These are phyloP conservation scores for Tupaia tana DNA, from an alignment of 2,113 vertebrate species.

Conservation along the genomic window DNA sequence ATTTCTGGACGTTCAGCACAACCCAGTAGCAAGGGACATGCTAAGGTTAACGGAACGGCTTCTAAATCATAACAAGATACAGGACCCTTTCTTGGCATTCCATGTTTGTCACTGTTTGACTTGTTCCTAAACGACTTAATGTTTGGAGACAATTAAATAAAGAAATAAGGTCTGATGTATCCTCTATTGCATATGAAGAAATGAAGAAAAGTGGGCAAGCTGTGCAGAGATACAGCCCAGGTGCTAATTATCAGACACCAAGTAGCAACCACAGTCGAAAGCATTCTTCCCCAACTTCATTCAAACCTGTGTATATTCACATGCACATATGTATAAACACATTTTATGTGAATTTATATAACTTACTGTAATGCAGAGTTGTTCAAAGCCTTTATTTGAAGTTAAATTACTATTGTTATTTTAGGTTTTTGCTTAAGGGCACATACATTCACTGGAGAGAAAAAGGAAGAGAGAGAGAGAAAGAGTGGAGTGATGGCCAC, in stretches of 20 bases:
- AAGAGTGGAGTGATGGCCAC: too few relatives aligned
- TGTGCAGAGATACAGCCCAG: background rate
- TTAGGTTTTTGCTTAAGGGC: too few relatives aligned
- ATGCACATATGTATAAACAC: background rate
- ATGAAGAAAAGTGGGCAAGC: slow-evolving; percentile 36
- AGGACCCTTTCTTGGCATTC: slow-evolving; percentile 63
- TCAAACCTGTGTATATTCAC: background rate
- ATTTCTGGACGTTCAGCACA: slow-evolving; percentile 33
- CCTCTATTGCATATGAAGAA: slow-evolving; percentile 16
- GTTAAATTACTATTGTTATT: background rate
- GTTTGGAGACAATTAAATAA: slow-evolving; percentile 75
- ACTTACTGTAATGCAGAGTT: background rate
- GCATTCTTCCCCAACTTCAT: background rate
- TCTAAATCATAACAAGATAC: slow-evolving; percentile 70
- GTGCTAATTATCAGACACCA: background rate
- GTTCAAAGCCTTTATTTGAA: background rate
- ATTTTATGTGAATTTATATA: background rate
- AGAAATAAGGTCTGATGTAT: slow-evolving; percentile 52
- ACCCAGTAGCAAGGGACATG: background rate
- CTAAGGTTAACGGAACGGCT: slow-evolving; percentile 46
- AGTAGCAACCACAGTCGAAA: background rate
- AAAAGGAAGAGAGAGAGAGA: too few relatives aligned
- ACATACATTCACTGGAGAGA: too few relatives aligned
- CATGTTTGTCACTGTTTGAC: background rate
- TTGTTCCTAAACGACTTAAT: slow-evolving; percentile 55